Percentiles rank a stretch among this genome's conserved stretches.
phyloP scores from a whole-genome alignment of 2,797 vertebrate genomes.

The Leptoclinus maculatus region DNA sequence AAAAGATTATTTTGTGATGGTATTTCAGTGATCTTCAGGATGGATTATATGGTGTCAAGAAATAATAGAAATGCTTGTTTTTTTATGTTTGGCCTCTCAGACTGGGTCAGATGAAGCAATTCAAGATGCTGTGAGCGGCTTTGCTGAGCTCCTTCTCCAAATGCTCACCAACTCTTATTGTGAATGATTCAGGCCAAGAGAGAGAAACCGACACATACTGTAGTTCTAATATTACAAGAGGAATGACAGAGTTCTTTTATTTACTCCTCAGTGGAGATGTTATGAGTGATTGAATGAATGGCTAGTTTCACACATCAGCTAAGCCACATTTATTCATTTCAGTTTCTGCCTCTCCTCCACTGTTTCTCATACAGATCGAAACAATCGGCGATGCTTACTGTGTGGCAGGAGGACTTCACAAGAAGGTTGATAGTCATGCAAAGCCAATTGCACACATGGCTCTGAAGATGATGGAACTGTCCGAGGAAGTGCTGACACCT shows the following conservation, averaged over 20 bases:
- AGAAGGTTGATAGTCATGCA: constrained; percentile 95
- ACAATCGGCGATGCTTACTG: constrained; percentile 99
- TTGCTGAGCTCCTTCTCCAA: constrained; percentile 9
- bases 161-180: not conserved
- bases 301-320: constrained; percentile 13
- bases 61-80: not conserved
- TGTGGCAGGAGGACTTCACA: constrained; percentile 95
- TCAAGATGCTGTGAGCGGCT: not conserved
- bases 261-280: constrained; percentile 2
- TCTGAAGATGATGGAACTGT: constrained; percentile 99
- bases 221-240: constrained; percentile 21
- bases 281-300: not conserved
- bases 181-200: constrained; percentile 19
- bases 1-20: not conserved
- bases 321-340: constrained; percentile 22
- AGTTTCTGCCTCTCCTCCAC: not conserved
- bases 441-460: constrained; percentile 98
- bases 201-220: constrained; percentile 4
- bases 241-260: constrained; percentile 27
- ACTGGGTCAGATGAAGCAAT: constrained; percentile 7
- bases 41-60: not conserved
- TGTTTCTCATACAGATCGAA: constrained; percentile 88
- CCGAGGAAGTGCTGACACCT: constrained; percentile 97
- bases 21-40: not conserved
- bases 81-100: constrained; percentile 4